These are phyloP conservation scores for Aplidium turbinatum DNA, from an alignment of 23 tunicate species.

Conservation along the genomic window DNA sequence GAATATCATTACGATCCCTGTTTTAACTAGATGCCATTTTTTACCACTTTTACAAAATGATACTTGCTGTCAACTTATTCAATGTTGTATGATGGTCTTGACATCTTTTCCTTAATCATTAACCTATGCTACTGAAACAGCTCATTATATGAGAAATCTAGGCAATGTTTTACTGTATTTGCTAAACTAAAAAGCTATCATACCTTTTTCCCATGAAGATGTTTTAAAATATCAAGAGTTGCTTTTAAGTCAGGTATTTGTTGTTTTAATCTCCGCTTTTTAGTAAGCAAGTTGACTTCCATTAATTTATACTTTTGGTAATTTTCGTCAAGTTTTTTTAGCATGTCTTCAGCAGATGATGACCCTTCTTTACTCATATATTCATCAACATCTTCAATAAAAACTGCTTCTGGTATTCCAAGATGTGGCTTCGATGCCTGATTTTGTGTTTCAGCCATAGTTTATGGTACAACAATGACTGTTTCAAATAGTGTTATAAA, in stretches of 20 bases:
- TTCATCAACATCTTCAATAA: conserved; percentile 82
- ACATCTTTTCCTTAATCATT: no score
- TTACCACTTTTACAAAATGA: no score
- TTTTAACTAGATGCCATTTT: no score
- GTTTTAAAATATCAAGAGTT: conserved; percentile 81
- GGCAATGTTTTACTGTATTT: no score
- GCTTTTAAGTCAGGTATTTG: conserved; percentile 93
- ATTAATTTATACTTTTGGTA: conserved; percentile 90
- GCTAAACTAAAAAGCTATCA: no score
- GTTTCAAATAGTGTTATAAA: no score
- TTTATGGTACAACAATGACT: no score
- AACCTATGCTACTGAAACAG: no score
- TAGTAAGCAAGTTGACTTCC: conserved; percentile 61
- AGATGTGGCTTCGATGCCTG: conserved; percentile 44
- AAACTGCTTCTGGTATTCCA: conserved; percentile 87
- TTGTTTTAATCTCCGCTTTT: conserved; percentile 67
- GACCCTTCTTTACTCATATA: conserved; percentile 61
- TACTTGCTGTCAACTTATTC: no score
- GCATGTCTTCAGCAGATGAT: conserved; percentile 43
- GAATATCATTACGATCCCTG: no score
- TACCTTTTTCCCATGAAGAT: conserved; percentile 59
- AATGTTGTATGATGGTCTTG: no score
- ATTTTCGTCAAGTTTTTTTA: conserved; percentile 75
- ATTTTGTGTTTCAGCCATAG: conserved; percentile 31
- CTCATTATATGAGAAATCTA: no score